Conservation (phyloP, 2,113 vertebrate species). For the Cyphomyrus plagiostoma region DNA sequence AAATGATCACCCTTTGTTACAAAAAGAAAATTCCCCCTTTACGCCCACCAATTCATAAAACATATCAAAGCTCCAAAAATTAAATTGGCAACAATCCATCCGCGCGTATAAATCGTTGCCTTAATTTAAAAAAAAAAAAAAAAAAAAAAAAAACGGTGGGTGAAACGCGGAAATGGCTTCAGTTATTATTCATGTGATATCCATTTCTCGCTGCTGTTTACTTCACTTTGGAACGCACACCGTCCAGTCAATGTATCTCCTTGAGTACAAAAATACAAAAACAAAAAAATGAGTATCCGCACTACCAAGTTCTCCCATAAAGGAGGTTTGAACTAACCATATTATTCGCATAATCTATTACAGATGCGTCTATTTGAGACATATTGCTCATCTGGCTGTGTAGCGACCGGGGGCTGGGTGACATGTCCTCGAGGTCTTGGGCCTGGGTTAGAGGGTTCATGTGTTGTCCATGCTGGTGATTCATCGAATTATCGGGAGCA, state of each 20-base stretch:
- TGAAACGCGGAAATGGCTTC: neutral
- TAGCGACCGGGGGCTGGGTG: conserved; percentile 70
- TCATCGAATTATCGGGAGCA: conserved; percentile 31
- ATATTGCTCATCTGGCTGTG: conserved; percentile 63
- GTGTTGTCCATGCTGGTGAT: conserved; percentile 52
- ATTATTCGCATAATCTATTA: conserved; percentile 72
- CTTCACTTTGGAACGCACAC: conserved; percentile 12
- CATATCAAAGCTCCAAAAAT: conserved; percentile 4
- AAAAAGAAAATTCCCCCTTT: conserved; percentile 8
- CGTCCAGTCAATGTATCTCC: conserved; percentile 2
- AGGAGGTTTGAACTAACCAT: conserved; percentile 78
- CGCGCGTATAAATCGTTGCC: neutral
- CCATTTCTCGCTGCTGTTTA: neutral
- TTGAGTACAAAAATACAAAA: neutral
- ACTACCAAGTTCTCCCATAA: conserved; percentile 87
- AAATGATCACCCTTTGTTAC: neutral
- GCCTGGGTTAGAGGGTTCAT: conserved; percentile 55
- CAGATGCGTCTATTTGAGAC: conserved; percentile 68
- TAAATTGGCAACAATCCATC: neutral
- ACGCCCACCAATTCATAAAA: conserved; percentile 19
- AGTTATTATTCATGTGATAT: neutral
- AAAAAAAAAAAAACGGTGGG: neutral
- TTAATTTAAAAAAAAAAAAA: neutral
- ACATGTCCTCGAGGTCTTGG: conserved; percentile 71
- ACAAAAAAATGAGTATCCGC: neutral